These are phyloP conservation scores for Todiramphus chloris DNA, from an alignment of 2,113 vertebrate species.

Conservation along the genomic window DNA sequence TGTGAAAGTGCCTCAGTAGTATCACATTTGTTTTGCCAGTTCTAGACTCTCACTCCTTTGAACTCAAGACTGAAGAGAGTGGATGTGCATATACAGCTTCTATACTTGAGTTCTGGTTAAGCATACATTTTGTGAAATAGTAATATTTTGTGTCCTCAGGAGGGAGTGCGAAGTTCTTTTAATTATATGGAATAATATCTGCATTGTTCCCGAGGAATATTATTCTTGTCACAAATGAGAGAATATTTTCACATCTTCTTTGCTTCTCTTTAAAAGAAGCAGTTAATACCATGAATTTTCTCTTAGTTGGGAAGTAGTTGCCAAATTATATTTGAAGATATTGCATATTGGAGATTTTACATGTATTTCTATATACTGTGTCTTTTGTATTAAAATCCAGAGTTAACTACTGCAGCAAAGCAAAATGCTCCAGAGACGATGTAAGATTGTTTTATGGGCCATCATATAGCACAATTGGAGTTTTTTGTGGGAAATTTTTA, in stretches of 20 bases:
- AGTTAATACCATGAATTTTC: not conserved
- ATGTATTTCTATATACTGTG: not conserved
- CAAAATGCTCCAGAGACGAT: not conserved
- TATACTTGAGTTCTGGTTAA: not conserved
- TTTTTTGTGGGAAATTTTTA: not conserved
- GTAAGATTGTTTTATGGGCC: not conserved
- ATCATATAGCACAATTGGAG: not conserved
- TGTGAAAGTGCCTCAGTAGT: not conserved
- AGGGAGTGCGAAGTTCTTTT: not conserved
- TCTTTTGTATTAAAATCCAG: not conserved
- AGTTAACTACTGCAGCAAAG: not conserved
- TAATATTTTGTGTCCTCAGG: not conserved
- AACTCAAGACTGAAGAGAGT: not conserved
- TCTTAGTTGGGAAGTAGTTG: not conserved
- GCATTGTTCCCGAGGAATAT: not conserved
- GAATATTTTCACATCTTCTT: not conserved
- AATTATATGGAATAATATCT: not conserved
- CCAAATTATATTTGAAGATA: not conserved
- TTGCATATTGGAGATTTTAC: not conserved
- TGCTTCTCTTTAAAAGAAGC: not conserved
- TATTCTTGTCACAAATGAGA: not conserved
- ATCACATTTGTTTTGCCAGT: not conserved
- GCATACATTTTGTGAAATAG: not conserved
- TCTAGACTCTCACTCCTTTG: not conserved
- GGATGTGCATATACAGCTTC: not conserved